Base-by-base conservation (phyloP, 1,140 invertebrate genomes). In the Megalopta genalis region DNA sequence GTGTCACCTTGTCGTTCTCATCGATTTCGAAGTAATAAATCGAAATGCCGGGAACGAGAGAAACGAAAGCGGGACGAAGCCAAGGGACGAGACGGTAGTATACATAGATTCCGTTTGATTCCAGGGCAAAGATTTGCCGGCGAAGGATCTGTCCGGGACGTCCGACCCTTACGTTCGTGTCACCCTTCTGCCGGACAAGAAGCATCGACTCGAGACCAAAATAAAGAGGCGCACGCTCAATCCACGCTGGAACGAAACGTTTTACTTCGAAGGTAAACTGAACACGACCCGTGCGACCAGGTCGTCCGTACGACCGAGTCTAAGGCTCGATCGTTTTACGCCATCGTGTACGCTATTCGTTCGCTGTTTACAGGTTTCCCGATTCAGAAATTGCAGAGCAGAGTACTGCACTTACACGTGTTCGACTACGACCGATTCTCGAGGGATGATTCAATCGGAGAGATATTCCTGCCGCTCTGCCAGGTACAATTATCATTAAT, bases 171-270 rank as follows among this genome's bases (percentile, higher is more conserved):
- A 98, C 88, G 97, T 98, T 1, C 94, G 97, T 72, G 98, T 99
- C 0, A 98, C 98, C 18, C 93, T 99, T 10, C 94, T 99, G 14
- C 98, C 98, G 4, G 98, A 99, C 92, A 99, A 99, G 93, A 99
- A 99, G 90, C 97, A 98, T 88, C 96, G 97, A n/a, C 94, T 99
- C 71, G 97, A 99, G 93, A 99, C 98, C 0, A 99, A 99, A 94
- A 98, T 99, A 87, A 99, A 99, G 92, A 94, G 98, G 86, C 95
- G 98, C 85, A 99, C 98, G 21, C 93, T 99, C 21, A 99, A 99
- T 93, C 98, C 98, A 1, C 94, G 97, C 83, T 99, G 98, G 98
- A 99, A 99, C 93, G 98, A 99, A 93, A 99, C 98, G 32, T 98
- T 99, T 91, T 98, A 99, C 87, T 99, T 99, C 93, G 98, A 99